Evolutionary conservation across 2,113 vertebrate genomes (phyloP), one percentile per base, ranked within the genome.

Genomic region (Actenoides hombroni): DNA sequence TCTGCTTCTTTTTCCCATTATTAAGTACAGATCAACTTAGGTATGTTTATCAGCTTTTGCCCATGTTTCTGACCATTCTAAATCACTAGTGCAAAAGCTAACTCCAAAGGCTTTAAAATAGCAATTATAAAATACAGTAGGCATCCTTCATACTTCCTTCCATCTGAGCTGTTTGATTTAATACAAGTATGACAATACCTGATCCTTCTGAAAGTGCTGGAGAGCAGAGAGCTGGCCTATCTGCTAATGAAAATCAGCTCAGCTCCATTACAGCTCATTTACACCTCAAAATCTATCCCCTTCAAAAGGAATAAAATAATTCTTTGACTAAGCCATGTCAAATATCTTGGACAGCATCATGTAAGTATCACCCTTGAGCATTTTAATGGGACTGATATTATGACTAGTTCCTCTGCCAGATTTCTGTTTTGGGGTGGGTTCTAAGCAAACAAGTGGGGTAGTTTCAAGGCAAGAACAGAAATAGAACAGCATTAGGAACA

Each of bases 91-190:
- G 35, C 56, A 93, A 90, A 86, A 86, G 24, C 53, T 71, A 76
- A 88, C 39, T 81, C 68, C 42, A 82, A 94, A 82, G 13, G 13
- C 35, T 82, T 93, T 86, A 93, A 80, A 92, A 83, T 86, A 93
- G 79, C 18, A 84, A 56, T 17, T 86, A 28, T 8, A 87, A 78
- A 68, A 82, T 65, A 51, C 5, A 57, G 16, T 69, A 89, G 80
- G 13, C 2, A 6, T 61, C 10, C 16, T 9, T 93, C 0, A 0
- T 76, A 75, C 6, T 56, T 93, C 74, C 44, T 93, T 86, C 68
- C 68, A 86, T 75, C 56, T 81, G 29, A 78, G 42, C 24, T 78
- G 26, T 48, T 35, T 4, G 42, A 81, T 93, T 93, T 81, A 88
- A 83, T 54, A 57, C 0, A 4, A 91, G 8, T 48, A 65, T 39